phyloP scores from a whole-genome alignment of 2,113 vertebrate species.

The Lophius piscatorius region DNA sequence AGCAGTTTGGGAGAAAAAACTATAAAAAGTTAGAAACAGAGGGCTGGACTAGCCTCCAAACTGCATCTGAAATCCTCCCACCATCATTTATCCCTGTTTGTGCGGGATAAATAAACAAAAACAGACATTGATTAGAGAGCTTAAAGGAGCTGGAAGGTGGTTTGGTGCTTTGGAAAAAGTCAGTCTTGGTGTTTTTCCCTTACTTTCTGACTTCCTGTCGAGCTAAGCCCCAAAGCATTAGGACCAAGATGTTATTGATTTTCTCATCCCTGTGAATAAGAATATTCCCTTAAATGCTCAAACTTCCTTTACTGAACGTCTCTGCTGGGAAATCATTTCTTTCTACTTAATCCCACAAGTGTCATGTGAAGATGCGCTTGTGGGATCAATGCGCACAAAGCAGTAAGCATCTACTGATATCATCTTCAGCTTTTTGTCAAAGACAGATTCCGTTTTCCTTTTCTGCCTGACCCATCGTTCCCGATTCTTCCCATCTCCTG shows the following conservation, averaged over 20 bases:
- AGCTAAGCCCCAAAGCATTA: not conserved
- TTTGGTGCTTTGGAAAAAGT: not conserved
- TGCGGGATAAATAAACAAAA: not conserved
- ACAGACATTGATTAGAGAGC: too few relatives aligned
- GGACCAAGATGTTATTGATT: not conserved
- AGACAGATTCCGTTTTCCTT: conserved; percentile 34
- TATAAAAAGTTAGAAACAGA: too few relatives aligned
- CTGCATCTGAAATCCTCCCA: not conserved
- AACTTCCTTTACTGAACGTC: conserved; percentile 2
- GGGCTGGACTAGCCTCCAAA: too few relatives aligned
- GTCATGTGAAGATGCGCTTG: not conserved
- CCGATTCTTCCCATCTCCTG: conserved; percentile 33
- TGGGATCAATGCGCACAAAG: not conserved
- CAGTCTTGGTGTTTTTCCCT: not conserved
- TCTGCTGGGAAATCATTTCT: not conserved
- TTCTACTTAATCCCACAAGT: not conserved
- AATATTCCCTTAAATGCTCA: not conserved
- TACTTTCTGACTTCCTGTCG: not conserved
- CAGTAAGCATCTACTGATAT: too few relatives aligned
- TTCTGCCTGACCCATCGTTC: conserved; percentile 35
- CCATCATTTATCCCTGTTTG: not conserved
- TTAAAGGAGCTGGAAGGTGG: not conserved
- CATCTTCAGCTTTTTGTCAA: not conserved
- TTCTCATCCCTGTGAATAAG: not conserved
- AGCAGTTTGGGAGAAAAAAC: too few relatives aligned